phyloP scores from a whole-genome alignment of 2,113 vertebrate species.

The Engraulis encrasicolus region DNA sequence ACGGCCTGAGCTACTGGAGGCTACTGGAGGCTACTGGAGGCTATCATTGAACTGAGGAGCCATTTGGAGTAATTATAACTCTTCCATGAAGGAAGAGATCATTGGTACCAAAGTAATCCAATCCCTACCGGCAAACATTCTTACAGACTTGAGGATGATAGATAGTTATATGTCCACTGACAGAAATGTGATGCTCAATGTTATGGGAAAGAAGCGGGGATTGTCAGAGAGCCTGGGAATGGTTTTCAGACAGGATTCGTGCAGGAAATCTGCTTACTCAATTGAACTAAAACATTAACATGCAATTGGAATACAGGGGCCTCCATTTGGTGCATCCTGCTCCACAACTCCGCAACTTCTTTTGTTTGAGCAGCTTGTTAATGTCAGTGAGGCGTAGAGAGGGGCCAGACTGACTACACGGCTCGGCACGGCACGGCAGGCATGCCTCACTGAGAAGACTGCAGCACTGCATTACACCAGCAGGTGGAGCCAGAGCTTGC shows the following conservation, averaged over 20 bases:
- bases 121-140: neutral
- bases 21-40: constrained; percentile 65
- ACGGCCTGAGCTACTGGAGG: constrained; percentile 61
- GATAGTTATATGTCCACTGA: neutral
- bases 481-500: constrained; percentile 72
- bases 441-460: neutral
- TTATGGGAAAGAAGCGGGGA: neutral
- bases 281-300: neutral
- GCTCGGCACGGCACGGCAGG: too few species aligned
- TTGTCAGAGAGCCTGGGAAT: neutral
- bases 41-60: constrained; percentile 61
- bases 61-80: constrained; percentile 20
- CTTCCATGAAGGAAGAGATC: constrained; percentile 6
- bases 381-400: neutral
- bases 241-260: neutral
- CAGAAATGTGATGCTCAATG: neutral
- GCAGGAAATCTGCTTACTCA: neutral
- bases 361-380: neutral
- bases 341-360: too few species aligned
- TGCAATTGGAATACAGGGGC: neutral
- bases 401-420: neutral
- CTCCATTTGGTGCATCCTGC: too few species aligned
- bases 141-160: neutral
- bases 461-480: constrained; percentile 51
- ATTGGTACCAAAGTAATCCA: constrained; percentile 32